phyloP scores from a whole-genome alignment of 2,888 invertebrate genomes.

The Apotomis turbidana region DNA sequence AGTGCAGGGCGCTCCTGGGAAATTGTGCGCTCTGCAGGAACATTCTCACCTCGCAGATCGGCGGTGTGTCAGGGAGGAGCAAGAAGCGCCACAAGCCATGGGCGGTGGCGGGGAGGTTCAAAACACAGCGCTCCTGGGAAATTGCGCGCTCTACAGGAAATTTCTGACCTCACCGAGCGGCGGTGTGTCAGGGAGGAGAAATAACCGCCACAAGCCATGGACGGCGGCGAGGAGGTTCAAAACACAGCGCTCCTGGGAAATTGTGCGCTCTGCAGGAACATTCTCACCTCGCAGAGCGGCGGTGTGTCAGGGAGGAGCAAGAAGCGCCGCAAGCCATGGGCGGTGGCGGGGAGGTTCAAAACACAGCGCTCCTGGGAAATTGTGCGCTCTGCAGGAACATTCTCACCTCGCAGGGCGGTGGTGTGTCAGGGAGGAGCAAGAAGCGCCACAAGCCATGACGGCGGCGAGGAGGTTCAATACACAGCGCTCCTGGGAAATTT shows the following conservation, averaged over 20 bases:
- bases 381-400: too few relatives aligned
- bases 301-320: too few relatives aligned
- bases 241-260: too few relatives aligned
- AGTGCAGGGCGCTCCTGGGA: conserved; percentile 25
- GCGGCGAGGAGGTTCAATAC: not conserved
- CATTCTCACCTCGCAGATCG: conserved; percentile 24
- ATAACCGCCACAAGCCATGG: not conserved
- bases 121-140: conserved; percentile 16
- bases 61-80: conserved; percentile 13
- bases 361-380: too few relatives aligned
- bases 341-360: not conserved
- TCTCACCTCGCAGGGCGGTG: too few relatives aligned
- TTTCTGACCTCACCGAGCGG: conserved; percentile 20
- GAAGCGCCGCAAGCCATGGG: too few relatives aligned
- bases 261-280: too few relatives aligned
- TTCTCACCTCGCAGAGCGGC: too few relatives aligned
- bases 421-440: too few relatives aligned
- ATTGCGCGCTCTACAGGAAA: conserved; percentile 28
- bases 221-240: not conserved
- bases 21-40: conserved; percentile 31
- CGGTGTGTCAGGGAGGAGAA: conserved; percentile 11
- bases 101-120: not conserved
- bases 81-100: not conserved
- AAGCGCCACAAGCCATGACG: too few relatives aligned
- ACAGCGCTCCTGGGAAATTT: too few relatives aligned